A percentile compares a stretch with the other conserved stretches of the same genome.
Evolutionary conservation across 2,797 vertebrate species (phyloP).

Genomic region (Rhinogobio ventralis): DNA sequence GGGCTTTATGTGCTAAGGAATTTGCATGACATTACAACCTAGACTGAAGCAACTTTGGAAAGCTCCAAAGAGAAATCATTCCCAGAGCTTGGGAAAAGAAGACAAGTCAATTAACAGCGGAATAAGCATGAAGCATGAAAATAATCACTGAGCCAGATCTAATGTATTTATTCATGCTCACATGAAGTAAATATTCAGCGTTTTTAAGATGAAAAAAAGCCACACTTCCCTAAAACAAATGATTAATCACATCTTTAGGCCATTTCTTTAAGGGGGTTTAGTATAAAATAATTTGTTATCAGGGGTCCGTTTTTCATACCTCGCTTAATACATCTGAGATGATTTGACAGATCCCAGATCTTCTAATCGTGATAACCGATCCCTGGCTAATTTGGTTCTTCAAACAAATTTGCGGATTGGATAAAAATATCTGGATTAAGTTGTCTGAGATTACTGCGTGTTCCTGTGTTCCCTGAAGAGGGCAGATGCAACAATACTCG

Average conservation of each 20-base stretch:
- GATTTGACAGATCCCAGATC: no score
- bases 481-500: no score
- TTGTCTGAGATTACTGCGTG: no score
- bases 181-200: conserved; percentile 47
- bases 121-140: conserved; percentile 50
- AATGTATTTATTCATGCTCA: conserved; percentile 49
- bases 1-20: conserved; percentile 20
- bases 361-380: no score
- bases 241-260: conserved; percentile 50
- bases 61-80: conserved; percentile 21
- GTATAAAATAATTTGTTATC: conserved; percentile 11
- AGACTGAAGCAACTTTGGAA: conserved; percentile 13
- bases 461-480: no score
- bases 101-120: conserved; percentile 55
- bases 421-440: no score
- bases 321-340: no score
- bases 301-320: no score
- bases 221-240: conserved; percentile 48
- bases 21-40: conserved; percentile 51
- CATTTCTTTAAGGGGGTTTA: conserved; percentile 37
- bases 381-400: no score
- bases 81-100: conserved; percentile 37
- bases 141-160: conserved; percentile 46
- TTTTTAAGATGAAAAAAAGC: conserved; percentile 52
- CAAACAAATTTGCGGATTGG: no score